These are phyloP conservation scores for Silurus lanzhouensis DNA, from an alignment of 2,797 vertebrate species.

Conservation along the genomic window DNA sequence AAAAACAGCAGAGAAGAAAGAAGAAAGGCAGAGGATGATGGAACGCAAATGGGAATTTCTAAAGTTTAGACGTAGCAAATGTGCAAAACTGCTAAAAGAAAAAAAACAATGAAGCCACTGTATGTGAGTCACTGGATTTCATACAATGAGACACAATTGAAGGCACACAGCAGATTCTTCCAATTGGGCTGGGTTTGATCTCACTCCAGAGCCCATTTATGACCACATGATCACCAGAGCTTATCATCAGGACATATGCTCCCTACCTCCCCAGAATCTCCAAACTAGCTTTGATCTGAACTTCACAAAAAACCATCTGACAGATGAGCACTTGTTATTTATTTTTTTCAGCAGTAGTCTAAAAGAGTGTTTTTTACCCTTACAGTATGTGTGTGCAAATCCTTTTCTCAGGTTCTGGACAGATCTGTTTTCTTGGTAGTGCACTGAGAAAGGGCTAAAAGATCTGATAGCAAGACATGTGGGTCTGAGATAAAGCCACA, in stretches of 20 bases:
- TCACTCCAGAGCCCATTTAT: constrained; percentile 34
- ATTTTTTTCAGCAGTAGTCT: constrained; percentile 43
- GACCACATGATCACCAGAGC: constrained; percentile 33
- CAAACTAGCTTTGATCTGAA: background rate
- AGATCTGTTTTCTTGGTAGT: constrained; percentile 19
- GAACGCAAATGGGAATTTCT: constrained; percentile 46
- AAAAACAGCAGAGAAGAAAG: constrained; percentile 40
- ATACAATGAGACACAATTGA: constrained; percentile 24
- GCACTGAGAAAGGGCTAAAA: constrained; percentile 21
- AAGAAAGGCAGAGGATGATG: constrained; percentile 26
- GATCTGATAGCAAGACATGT: constrained; percentile 13
- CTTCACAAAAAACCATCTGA: background rate
- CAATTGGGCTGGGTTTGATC: constrained; percentile 39
- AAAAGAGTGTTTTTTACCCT: constrained; percentile 63
- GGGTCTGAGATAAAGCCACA: constrained; percentile 1
- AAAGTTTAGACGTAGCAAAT: constrained; percentile 36
- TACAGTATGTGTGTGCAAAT: background rate
- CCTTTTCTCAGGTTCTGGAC: background rate
- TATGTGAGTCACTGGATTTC: constrained; percentile 34
- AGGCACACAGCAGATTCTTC: constrained; percentile 45
- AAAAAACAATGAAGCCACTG: constrained; percentile 36
- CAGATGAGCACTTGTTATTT: background rate
- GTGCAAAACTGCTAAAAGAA: constrained; percentile 1
- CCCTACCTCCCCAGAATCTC: background rate
- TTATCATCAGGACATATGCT: background rate